These are phyloP conservation scores for Rhinatrema bivittatum DNA, from an alignment of 2,797 vertebrate genomes.

Conservation along the genomic window DNA sequence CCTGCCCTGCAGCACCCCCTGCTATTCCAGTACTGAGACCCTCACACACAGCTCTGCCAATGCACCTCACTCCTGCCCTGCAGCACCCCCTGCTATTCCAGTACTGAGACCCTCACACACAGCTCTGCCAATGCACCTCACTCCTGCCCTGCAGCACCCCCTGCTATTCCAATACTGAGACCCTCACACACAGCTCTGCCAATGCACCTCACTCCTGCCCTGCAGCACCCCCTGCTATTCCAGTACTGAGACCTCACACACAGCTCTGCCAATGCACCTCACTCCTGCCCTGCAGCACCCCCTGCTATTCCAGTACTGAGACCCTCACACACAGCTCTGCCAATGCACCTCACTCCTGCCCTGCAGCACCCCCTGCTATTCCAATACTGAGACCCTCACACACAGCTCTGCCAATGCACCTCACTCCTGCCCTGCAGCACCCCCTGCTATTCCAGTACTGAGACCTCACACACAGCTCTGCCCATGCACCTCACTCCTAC, in stretches of 20 bases:
- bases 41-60: background rate
- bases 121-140: background rate
- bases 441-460: no score
- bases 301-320: no score
- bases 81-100: no score
- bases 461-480: background rate
- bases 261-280: background rate
- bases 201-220: background rate
- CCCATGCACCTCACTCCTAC: background rate
- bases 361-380: no score
- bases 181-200: background rate
- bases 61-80: background rate
- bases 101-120: no score
- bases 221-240: no score
- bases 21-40: no score
- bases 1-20: background rate
- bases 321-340: background rate
- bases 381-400: no score
- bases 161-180: no score
- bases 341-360: background rate
- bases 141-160: background rate
- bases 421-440: background rate
- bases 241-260: no score
- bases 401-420: background rate
- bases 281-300: background rate